A percentile compares a stretch with the other conserved stretches of the same genome.
phyloP scores from a whole-genome alignment of 2,797 vertebrate species.

The Loriculus beryllinus region DNA sequence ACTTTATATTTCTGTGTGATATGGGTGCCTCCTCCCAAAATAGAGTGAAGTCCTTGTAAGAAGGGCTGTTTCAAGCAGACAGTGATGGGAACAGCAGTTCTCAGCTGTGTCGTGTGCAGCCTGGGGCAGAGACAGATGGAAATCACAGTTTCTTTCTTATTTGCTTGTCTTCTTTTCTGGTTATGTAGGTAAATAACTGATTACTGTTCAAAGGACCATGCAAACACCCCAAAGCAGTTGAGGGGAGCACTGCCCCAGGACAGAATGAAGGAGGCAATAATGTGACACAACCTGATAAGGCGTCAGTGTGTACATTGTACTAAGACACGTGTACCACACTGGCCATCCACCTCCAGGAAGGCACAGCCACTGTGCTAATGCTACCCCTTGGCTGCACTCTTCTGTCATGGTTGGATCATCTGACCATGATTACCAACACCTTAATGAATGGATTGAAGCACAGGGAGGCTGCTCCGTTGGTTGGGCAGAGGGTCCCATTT shows the following conservation, averaged over 20 bases:
- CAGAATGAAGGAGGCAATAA: neutral
- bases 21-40: neutral
- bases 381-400: neutral
- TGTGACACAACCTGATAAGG: neutral
- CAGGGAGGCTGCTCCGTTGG: neutral
- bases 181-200: neutral
- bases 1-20: neutral
- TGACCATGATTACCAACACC: neutral
- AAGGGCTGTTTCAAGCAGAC: neutral
- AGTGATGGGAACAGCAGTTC: neutral
- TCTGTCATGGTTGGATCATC: neutral
- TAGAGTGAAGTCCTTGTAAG: neutral
- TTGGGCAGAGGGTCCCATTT: neutral
- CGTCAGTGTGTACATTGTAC: neutral
- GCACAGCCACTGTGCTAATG: fast-evolving
- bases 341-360: neutral
- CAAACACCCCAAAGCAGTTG: neutral
- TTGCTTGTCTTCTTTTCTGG: neutral
- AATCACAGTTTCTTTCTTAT: neutral
- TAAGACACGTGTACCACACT: fast-evolving
- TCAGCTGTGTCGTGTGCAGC: neutral
- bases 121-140: neutral
- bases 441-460: neutral
- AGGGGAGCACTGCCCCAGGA: neutral
- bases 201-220: neutral